A percentile compares a stretch with the other conserved stretches of the same genome.
These are phyloP conservation scores for Drosophila equinoxialis DNA, from an alignment of 1,140 invertebrate genomes.

Conservation along the genomic window DNA sequence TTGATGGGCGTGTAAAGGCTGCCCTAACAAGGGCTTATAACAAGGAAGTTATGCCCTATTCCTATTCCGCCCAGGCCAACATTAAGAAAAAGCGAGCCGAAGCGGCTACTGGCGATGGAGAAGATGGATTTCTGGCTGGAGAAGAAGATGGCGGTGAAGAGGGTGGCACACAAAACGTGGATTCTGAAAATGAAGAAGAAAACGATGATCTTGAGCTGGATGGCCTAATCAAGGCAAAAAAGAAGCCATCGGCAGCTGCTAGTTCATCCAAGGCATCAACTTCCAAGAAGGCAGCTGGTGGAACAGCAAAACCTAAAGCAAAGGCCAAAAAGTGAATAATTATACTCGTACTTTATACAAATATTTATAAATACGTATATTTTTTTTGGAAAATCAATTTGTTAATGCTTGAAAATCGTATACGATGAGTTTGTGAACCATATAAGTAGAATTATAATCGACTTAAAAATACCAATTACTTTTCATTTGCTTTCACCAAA, in stretches of 20 bases:
- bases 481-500: neutral
- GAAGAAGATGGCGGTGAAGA: constrained; percentile 81
- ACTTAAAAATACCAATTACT: neutral
- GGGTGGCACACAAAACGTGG: constrained; percentile 76
- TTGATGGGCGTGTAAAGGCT: constrained; percentile 95
- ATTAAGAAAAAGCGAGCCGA: constrained; percentile 85
- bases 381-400: constrained; percentile 1
- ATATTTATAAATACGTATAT: neutral
- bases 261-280: constrained; percentile 41
- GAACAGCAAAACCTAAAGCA: constrained; percentile 56
- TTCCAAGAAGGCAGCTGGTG: constrained; percentile 49
- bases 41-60: constrained; percentile 89
- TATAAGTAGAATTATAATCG: neutral
- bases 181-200: constrained; percentile 83
- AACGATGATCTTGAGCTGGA: constrained; percentile 89
- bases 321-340: constrained; percentile 57
- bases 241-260: constrained; percentile 51
- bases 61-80: constrained; percentile 87
- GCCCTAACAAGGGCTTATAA: constrained; percentile 97
- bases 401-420: constrained; percentile 3
- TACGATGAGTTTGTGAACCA: neutral
- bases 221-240: constrained; percentile 88
- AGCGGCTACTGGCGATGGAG: constrained; percentile 73
- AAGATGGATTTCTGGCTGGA: constrained; percentile 30
- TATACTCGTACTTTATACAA: neutral